Base-by-base conservation (phyloP, 2,797 vertebrate species). In the Gymnopithys bicolor region DNA sequence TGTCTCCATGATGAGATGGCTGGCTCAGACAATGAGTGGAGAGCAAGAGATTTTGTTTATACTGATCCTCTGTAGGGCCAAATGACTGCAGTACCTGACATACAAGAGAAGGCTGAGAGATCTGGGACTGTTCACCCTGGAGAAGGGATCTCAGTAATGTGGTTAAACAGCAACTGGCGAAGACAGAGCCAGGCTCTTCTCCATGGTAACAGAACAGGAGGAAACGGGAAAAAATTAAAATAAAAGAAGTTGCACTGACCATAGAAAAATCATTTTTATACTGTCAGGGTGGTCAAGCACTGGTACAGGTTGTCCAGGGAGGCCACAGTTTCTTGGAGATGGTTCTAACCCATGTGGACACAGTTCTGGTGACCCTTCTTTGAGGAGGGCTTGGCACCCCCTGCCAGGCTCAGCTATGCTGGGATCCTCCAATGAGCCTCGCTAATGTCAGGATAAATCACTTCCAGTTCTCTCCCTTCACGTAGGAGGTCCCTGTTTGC, bases 401-500 rank as follows among this genome's bases (percentile, higher is more conserved):
- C 41, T 32, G 27, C 23, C 53, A 62, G 58, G 16, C 49, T 41
- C 71, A 75, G 24, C 41, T 7, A 28, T 1, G 17, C 32, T 27
- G n/a, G 6, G 35, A 33, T 33, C 21, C 64, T 62, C 58, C 1
- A 1, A 19, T 11, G 53, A 66, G n/a, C 69, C 66, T 39, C 41
- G 3, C 27, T 55, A 25, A 55, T 1, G 22, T 19, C 27, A 30
- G 43, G 37, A 66, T 13, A 83, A 79, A 52, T 11, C 11, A 41
- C 62, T 41, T 55, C 13, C 33, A 37, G 37, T 52, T 19, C 24
- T 1, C 27, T 35, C 24, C 32, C 33, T 39, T 19, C n/a, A 27
- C 1, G 4, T 0, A 46, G n/a, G 1, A 67, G 68, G 52, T 48
- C 13, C 35, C 28, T 19, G 7, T 18, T 53, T 4, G 30, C 9